Base-by-base conservation (phyloP, 2,113 vertebrate genomes). In the Coryphaenoides rupestris region DNA sequence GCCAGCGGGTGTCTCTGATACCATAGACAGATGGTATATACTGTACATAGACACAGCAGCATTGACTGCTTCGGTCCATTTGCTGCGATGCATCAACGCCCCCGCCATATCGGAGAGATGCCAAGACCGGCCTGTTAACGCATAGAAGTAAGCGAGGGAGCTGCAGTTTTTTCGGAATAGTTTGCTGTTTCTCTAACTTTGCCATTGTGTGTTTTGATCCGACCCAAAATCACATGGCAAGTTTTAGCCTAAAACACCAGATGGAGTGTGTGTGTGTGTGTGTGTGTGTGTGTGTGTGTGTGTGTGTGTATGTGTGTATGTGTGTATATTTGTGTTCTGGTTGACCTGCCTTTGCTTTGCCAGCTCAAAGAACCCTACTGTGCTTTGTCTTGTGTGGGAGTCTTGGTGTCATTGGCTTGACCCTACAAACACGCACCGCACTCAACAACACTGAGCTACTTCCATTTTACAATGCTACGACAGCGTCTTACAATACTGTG, bases 321-420 rank as follows among this genome's bases (percentile, higher is more conserved):
- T 26, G 55, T 46, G 55, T 22, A 16, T 58, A 16, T 26, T 21
- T 57, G 55, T 65, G 76, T 82, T 82, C 82, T 75, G 3, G 1
- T 80, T 85, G 81, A 76, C 75, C 70, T 70, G 69, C 64, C 56
- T 74, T 78, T 87, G 73, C 81, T 86, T 86, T 76, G 66, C 82
- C 80, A 83, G 79, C 73, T 69, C 76, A 56, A 60, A 76, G 69
- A 58, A 59, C 75, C 77, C 79, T 82, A 76, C 74, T 84, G 82
- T 82, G 84, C 76, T 78, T 76, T 87, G 80, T 83, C 77, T 67
- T 67, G 66, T 72, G 73, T 84, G 82, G 86, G 82, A 78, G 84
- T 82, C 70, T 68, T 55, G 70, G 71, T 83, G 71, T 84, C 70
- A 72, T 1, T 60, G 68, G 19, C 40, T n/a, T 69, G 74, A 84